Conservation (phyloP, 2,797 vertebrate species). For the Danio kyathit region DNA sequence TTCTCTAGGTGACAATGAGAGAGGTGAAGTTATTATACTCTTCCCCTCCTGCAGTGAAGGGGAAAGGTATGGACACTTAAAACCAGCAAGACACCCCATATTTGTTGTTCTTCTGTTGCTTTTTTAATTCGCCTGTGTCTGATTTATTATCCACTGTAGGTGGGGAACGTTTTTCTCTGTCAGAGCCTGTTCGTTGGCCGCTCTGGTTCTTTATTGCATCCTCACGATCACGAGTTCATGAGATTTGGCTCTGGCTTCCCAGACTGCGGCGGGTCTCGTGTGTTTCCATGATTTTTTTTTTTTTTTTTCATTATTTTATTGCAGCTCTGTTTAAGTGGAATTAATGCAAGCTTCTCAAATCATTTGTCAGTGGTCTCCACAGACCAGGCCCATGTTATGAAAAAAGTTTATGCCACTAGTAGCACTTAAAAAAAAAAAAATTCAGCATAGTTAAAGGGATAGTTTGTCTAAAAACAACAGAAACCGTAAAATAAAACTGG, state of each 20-base stretch:
- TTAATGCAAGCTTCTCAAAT: slow-evolving; percentile 62
- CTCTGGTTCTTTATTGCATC: slow-evolving; percentile 49
- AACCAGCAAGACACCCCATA: slow-evolving; percentile 84
- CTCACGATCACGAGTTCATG: slow-evolving; percentile 49
- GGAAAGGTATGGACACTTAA: slow-evolving; percentile 79
- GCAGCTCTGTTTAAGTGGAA: slow-evolving; percentile 56
- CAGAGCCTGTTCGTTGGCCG: slow-evolving; percentile 57
- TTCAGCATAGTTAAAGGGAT: slow-evolving; percentile 9
- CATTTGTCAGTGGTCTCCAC: slow-evolving; percentile 58
- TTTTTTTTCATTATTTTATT: slow-evolving; percentile 46
- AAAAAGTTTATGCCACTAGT: slow-evolving; percentile 39
- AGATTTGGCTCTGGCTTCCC: slow-evolving; percentile 44
- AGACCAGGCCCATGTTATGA: slow-evolving; percentile 43
- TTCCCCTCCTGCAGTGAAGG: slow-evolving; percentile 83
- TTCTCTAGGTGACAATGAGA: slow-evolving; percentile 85
- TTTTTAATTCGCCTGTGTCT: slow-evolving; percentile 77
- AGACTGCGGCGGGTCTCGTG: slow-evolving; percentile 35
- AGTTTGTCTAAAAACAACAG: background rate
- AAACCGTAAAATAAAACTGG: background rate
- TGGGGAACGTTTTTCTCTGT: slow-evolving; percentile 70
- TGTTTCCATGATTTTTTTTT: slow-evolving; percentile 54
- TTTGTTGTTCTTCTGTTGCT: slow-evolving; percentile 81
- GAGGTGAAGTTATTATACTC: slow-evolving; percentile 85
- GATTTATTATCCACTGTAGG: slow-evolving; percentile 81
- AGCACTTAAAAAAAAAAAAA: slow-evolving; percentile 35